Evolutionary conservation across 2,888 invertebrate species (phyloP).

Genomic region (Drosophila austrosaltans): DNA sequence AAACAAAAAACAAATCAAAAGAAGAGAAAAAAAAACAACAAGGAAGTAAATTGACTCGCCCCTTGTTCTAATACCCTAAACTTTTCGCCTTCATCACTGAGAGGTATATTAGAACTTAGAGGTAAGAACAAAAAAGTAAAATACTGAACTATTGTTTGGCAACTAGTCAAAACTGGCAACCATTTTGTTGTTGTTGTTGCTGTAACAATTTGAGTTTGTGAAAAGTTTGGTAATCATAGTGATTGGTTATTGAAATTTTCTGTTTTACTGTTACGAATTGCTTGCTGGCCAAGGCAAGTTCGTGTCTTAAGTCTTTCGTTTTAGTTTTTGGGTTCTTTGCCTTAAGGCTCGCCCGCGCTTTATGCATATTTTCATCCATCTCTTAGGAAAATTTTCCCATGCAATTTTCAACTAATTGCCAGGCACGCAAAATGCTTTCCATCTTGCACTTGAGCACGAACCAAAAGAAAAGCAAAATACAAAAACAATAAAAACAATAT

Average conservation of each 20-base stretch:
- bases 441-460: constrained; percentile 60
- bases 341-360: constrained; percentile 51
- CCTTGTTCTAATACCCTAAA: constrained; percentile 31
- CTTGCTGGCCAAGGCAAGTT: constrained; percentile 63
- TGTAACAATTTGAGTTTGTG: constrained; percentile 24
- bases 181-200: neutral
- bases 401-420: constrained; percentile 76
- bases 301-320: constrained; percentile 67
- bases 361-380: constrained; percentile 61
- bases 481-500: neutral
- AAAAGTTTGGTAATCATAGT: constrained; percentile 68
- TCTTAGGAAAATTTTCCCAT: constrained; percentile 65
- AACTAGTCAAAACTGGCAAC: neutral
- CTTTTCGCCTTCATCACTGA: neutral
- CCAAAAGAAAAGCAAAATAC: constrained; percentile 42
- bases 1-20: constrained; percentile 14
- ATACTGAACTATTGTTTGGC: neutral
- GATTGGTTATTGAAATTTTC: constrained; percentile 74
- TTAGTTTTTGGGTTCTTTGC: constrained; percentile 31
- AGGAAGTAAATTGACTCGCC: constrained; percentile 61
- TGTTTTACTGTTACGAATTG: constrained; percentile 66
- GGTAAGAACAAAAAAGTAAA: neutral
- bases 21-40: constrained; percentile 44
- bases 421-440: constrained; percentile 70
- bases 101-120: constrained; percentile 5